Conservation (phyloP, 2,888 invertebrate species). For the Iselma pallidipennis region DNA sequence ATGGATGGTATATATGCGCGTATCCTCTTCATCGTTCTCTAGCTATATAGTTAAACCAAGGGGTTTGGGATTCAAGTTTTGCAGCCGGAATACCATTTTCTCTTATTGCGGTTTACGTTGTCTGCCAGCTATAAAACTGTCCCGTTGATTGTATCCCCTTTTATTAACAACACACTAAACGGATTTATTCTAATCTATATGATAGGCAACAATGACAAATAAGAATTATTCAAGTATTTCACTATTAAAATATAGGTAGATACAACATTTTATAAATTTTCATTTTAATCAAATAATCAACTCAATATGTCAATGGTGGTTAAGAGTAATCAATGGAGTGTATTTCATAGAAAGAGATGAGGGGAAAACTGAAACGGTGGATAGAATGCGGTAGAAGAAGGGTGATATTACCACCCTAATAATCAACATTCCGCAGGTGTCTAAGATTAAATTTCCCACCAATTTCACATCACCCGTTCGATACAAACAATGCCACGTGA, state of each 20-base stretch:
- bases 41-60: not conserved
- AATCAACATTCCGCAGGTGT: slow-evolving; percentile 30
- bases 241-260: not conserved
- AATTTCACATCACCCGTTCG: slow-evolving; percentile 3
- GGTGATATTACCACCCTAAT: not conserved
- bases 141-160: slow-evolving; percentile 44
- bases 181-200: slow-evolving; percentile 49
- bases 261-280: not conserved
- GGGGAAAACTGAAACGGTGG: too few relatives aligned
- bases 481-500: slow-evolving; percentile 10
- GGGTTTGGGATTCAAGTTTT: not conserved
- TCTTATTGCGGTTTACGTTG: slow-evolving; percentile 35
- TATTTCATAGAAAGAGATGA: not conserved
- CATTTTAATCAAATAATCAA: not conserved
- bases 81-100: slow-evolving; percentile 18
- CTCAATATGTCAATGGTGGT: not conserved
- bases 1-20: not conserved
- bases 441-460: slow-evolving; percentile 20
- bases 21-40: not conserved
- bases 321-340: not conserved
- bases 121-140: slow-evolving; percentile 45
- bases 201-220: not conserved
- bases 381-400: too few relatives aligned
- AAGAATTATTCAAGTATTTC: not conserved
- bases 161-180: slow-evolving; percentile 47